Base-by-base conservation (phyloP, 1,140 invertebrate species). In the Trichomalopsis sarcophagae region DNA sequence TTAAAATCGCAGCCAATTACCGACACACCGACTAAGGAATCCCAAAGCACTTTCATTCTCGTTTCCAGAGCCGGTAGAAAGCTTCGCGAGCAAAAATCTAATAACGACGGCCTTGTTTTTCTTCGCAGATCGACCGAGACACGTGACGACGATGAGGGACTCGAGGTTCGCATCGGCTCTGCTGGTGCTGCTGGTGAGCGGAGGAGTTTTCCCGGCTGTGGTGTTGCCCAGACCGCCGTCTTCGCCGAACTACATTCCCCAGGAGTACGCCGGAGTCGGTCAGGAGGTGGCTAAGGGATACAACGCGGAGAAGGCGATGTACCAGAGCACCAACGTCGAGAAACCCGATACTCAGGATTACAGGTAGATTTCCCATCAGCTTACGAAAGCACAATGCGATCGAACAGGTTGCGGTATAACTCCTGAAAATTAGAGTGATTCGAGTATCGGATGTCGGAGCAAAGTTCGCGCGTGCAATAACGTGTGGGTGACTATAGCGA, bases 211-310 rank as follows among this genome's bases (percentile, higher is more conserved):
- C 21, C 88, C 90, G n/a, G 90, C 91, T 3, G 90, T 93, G 87
- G 93, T 93, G 30, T 88, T 93, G 21, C 92, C 91, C 14, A 90
- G 93, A 79, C 92, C 92, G 77, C 92, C 92, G 1, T 91, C 91
- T 0, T 90, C 90, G 50, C 90, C 89, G 0, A 92, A 92, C 80
- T 88, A 90, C 44, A 91, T 92, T n/a, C 89, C 84, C 10, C 88
- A 88, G 0, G 88, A 89, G 2, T 89, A 87, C 40, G 66, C 17
- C 0, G 30, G 23, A 17, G 11, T 30, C 6, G 23, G 40, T 74
- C 40, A 69, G 79, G 11, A 88, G 82, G 27, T 27, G 27, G 73
- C 87, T 78, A 89, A 91, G 71, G 84, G 88, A 50, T 75, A 90
- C 78, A 86, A 89, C 81, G 76, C 1, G 0, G 81, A 78, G 7